Conservation (phyloP, 2,888 invertebrate genomes). For the Apamea sordens region DNA sequence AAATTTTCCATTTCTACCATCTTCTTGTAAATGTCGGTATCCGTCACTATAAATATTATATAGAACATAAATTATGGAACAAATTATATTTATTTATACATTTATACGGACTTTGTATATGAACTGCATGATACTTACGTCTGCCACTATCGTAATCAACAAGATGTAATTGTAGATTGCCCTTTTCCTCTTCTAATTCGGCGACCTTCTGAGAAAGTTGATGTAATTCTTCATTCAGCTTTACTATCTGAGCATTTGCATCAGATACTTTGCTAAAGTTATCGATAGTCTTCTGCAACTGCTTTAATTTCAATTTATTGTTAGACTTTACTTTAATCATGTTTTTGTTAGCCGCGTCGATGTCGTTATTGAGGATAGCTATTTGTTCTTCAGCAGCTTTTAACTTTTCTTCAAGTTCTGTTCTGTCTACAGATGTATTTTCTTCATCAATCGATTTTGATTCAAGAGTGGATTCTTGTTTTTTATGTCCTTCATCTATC, state of each 20-base stretch:
- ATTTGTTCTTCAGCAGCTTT: conserved; percentile 85
- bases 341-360: conserved; percentile 94
- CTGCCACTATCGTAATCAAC: conserved; percentile 94
- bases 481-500: conserved; percentile 45
- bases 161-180: conserved; percentile 96
- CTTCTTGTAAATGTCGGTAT: conserved; percentile 88
- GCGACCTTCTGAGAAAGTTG: conserved; percentile 94
- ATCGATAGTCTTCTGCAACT: conserved; percentile 93
- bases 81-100: neutral
- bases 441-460: conserved; percentile 56
- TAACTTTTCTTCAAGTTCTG: conserved; percentile 85
- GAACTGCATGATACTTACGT: conserved; percentile 84
- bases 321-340: conserved; percentile 94
- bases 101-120: neutral
- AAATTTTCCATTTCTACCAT: conserved; percentile 86
- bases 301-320: conserved; percentile 93
- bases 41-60: conserved; percentile 82
- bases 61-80: conserved; percentile 22
- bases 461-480: conserved; percentile 45
- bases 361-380: conserved; percentile 91
- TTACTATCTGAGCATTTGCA: conserved; percentile 92
- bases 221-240: conserved; percentile 91
- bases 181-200: conserved; percentile 97
- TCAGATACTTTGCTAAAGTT: conserved; percentile 92
- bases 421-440: conserved; percentile 60